Evolutionary conservation across 2,888 invertebrate species (phyloP).

Genomic region (Phragmatobia fuliginosa): DNA sequence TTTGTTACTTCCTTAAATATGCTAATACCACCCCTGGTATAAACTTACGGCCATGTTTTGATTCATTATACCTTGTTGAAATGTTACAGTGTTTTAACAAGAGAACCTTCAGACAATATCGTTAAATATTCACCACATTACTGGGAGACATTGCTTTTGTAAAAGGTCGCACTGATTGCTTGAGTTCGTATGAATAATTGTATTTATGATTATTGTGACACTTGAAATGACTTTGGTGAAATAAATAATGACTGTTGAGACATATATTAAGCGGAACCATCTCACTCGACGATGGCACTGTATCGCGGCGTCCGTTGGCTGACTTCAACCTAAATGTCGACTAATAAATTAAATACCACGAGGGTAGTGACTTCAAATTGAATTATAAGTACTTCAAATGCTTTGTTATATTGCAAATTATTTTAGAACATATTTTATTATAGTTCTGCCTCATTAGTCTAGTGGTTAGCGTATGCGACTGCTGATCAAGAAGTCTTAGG

Average conservation of each 20-base stretch:
- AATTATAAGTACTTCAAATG: too few species aligned
- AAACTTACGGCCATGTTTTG: slow-evolving; percentile 31
- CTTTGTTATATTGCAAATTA: too few species aligned
- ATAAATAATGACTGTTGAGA: slow-evolving; percentile 10
- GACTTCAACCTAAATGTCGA: too few species aligned
- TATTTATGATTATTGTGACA: not conserved
- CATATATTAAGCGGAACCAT: not conserved
- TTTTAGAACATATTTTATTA: too few species aligned
- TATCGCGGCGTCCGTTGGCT: too few species aligned
- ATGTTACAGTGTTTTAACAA: slow-evolving; percentile 25
- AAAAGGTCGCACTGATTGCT: slow-evolving; percentile 11
- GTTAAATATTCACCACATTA: slow-evolving; percentile 16
- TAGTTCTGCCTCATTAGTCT: too few species aligned
- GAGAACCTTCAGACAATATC: slow-evolving; percentile 7
- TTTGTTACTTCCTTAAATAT: slow-evolving; percentile 48
- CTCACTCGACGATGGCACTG: too few species aligned
- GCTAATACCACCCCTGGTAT: slow-evolving; percentile 37
- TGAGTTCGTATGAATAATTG: slow-evolving; percentile 15
- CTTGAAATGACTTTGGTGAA: slow-evolving; percentile 8
- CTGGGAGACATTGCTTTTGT: slow-evolving; percentile 11
- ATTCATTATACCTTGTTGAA: slow-evolving; percentile 33
- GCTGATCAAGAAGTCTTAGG: too few species aligned
- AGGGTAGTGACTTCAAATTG: too few species aligned
- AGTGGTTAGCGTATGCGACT: too few species aligned
- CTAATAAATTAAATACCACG: too few species aligned